Percentiles rank a stretch among this genome's conserved stretches.
Evolutionary conservation across 1,140 invertebrate species (phyloP).

Genomic region (Pogonus chalceus): DNA sequence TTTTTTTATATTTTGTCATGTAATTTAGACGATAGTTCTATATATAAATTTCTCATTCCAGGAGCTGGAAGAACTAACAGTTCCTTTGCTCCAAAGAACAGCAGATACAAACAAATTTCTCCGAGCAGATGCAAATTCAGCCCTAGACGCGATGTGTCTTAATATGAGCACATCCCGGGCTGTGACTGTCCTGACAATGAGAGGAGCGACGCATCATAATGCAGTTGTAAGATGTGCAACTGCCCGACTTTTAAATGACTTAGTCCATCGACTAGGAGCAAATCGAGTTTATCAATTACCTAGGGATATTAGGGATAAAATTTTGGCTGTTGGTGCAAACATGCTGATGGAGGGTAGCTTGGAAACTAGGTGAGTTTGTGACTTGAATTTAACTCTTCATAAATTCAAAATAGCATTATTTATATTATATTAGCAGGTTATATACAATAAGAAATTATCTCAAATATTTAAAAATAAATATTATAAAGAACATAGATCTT

Average conservation of each 20-base stretch:
- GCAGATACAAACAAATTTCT: slow-evolving; percentile 90
- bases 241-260: slow-evolving; percentile 61
- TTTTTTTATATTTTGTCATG: slow-evolving; percentile 6
- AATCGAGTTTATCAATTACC: slow-evolving; percentile 61
- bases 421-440: too few species aligned
- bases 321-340: slow-evolving; percentile 70
- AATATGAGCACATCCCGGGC: slow-evolving; percentile 49
- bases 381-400: slow-evolving; percentile 4
- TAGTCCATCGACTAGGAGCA: slow-evolving; percentile 61
- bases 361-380: slow-evolving; percentile 57
- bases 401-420: neutral
- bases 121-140: slow-evolving; percentile 72
- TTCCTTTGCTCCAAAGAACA: slow-evolving; percentile 70
- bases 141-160: slow-evolving; percentile 70
- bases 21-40: slow-evolving; percentile 11
- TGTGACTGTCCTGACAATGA: slow-evolving; percentile 39
- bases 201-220: slow-evolving; percentile 70
- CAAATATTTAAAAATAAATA: too few species aligned
- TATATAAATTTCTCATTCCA: slow-evolving; percentile 30
- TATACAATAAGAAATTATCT: too few species aligned
- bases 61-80: slow-evolving; percentile 78
- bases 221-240: slow-evolving; percentile 70
- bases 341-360: slow-evolving; percentile 77
- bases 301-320: slow-evolving; percentile 67
- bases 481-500: too few species aligned